A percentile compares a stretch with the other conserved stretches of the same genome.
Evolutionary conservation across 2,888 invertebrate genomes (phyloP).

Genomic region (Fragum whitleyi): DNA sequence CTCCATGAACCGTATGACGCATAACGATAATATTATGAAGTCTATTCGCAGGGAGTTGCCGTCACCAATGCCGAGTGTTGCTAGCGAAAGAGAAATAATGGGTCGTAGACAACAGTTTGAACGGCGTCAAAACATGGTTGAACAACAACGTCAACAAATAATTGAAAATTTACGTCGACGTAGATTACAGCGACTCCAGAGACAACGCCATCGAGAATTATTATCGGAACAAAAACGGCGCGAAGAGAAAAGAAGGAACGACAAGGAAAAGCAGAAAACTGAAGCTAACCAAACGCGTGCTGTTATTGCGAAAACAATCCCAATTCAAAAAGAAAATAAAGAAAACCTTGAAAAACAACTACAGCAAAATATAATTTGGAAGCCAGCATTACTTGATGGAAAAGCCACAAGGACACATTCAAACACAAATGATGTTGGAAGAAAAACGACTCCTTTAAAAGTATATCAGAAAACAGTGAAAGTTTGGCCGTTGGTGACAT

Average conservation of each 20-base stretch:
- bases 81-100: not conserved
- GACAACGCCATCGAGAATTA: conserved; percentile 35
- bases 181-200: conserved; percentile 20
- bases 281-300: not conserved
- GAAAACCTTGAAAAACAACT: conserved; percentile 12
- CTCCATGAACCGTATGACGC: not conserved
- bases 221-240: not conserved
- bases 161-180: conserved; percentile 1
- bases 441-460: conserved; percentile 22
- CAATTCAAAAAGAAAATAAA: not conserved
- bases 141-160: conserved; percentile 30
- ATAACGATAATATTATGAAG: not conserved
- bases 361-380: conserved; percentile 23
- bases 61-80: conserved; percentile 3
- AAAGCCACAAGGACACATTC: too few species aligned
- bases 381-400: not conserved
- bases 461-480: conserved; percentile 48
- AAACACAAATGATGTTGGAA: not conserved
- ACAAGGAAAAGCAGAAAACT: not conserved
- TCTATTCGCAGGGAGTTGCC: not conserved
- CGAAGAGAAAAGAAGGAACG: not conserved
- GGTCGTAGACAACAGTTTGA: not conserved
- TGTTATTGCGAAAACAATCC: too few species aligned
- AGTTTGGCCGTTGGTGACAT: conserved; percentile 39
- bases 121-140: conserved; percentile 35